A percentile compares a stretch with the other conserved stretches of the same genome.
These are phyloP conservation scores for Nephrotoma appendiculata DNA, from an alignment of 2,888 invertebrate species.

Conservation along the genomic window DNA sequence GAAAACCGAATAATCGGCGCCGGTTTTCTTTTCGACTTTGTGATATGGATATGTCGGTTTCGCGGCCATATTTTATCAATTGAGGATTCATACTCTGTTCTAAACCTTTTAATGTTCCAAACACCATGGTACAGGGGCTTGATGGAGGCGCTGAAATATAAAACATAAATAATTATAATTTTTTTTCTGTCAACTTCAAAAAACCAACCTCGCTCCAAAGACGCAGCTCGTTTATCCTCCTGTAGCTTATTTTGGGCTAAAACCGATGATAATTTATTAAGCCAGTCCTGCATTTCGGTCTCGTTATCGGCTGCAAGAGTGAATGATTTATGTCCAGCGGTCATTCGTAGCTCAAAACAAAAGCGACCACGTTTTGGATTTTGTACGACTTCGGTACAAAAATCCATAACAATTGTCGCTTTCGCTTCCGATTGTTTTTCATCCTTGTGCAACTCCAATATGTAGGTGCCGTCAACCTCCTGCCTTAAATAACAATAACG, in stretches of 20 bases:
- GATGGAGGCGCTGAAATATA: slow-evolving; percentile 34
- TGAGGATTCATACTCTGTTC: slow-evolving; percentile 90
- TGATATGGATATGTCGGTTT: slow-evolving; percentile 78
- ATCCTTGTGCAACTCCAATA: slow-evolving; percentile 85
- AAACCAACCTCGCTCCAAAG: slow-evolving; percentile 39
- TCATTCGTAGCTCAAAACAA: slow-evolving; percentile 81
- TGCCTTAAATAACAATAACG: slow-evolving; percentile 78
- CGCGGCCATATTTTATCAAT: slow-evolving; percentile 75
- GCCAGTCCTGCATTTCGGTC: slow-evolving; percentile 68
- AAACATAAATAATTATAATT: neutral
- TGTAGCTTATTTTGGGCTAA: slow-evolving; percentile 68
- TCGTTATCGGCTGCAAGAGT: slow-evolving; percentile 78
- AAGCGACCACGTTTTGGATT: slow-evolving; percentile 72
- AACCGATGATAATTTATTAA: slow-evolving; percentile 66
- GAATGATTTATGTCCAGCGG: slow-evolving; percentile 71
- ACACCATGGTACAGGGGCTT: slow-evolving; percentile 47
- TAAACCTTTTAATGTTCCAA: slow-evolving; percentile 72
- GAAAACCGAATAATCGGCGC: slow-evolving; percentile 61
- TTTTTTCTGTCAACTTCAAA: neutral
- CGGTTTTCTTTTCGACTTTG: slow-evolving; percentile 66
- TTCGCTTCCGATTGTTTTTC: slow-evolving; percentile 84
- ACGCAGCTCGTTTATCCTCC: slow-evolving; percentile 58
- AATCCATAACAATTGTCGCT: slow-evolving; percentile 85
- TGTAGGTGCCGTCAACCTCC: slow-evolving; percentile 83
- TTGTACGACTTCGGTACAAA: slow-evolving; percentile 80